A percentile compares a stretch with the other conserved stretches of the same genome.
Evolutionary conservation across 1,140 invertebrate genomes (phyloP).

Genomic region (Formica exsecta): DNA sequence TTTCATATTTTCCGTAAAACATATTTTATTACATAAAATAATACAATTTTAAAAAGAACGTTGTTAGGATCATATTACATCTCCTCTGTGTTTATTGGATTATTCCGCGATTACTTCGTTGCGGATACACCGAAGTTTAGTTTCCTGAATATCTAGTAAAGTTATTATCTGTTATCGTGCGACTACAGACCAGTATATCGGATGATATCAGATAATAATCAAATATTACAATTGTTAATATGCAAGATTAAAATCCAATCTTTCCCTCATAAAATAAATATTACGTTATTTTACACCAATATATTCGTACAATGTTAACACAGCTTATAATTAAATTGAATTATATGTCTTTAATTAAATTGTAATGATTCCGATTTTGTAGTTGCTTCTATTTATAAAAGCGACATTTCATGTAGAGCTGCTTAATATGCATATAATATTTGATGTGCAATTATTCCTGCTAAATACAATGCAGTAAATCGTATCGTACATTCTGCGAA

Average conservation of each 20-base stretch:
- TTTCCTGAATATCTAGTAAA: constrained; percentile 47
- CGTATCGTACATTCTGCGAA: neutral
- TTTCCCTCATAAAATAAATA: neutral
- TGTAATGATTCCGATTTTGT: neutral
- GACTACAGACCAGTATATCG: constrained; percentile 1
- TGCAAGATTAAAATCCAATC: neutral
- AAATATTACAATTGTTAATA: constrained; percentile 31
- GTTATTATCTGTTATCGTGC: constrained; percentile 47
- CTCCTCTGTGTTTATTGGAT: constrained; percentile 20
- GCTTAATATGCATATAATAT: constrained; percentile 2
- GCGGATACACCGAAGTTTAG: constrained; percentile 27
- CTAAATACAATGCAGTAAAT: constrained; percentile 26
- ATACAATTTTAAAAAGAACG: neutral
- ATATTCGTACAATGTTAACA: neutral
- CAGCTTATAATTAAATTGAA: neutral
- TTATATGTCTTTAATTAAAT: constrained; percentile 24
- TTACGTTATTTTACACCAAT: neutral
- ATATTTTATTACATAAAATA: neutral
- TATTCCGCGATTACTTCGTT: constrained; percentile 20
- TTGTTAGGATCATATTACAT: constrained; percentile 2
- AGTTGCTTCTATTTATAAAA: neutral
- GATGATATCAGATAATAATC: constrained; percentile 49
- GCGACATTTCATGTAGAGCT: neutral
- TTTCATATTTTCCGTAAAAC: neutral
- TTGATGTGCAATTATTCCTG: constrained; percentile 30